Conservation (phyloP, 2,113 vertebrate species). For the Chaetodon trifascialis region DNA sequence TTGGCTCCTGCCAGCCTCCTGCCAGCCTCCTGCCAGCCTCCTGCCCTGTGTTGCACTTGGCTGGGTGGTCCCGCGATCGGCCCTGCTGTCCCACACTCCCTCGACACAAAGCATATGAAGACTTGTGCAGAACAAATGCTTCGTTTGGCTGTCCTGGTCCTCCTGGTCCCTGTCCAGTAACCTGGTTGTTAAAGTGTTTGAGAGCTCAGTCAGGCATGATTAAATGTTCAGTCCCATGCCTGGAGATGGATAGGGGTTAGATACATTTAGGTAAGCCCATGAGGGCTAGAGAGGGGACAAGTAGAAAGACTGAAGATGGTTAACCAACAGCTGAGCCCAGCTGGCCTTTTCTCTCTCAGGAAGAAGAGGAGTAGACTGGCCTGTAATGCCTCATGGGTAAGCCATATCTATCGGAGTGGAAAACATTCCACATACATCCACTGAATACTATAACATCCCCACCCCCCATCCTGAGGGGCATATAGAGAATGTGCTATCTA, state of each 20-base stretch:
- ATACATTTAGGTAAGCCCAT: conserved; percentile 42
- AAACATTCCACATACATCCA: conserved; percentile 59
- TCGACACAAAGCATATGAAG: conserved; percentile 63
- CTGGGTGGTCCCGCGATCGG: conserved; percentile 48
- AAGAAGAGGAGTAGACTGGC: conserved; percentile 57
- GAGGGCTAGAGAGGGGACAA: conserved; percentile 43
- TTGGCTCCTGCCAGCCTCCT: conserved; percentile 29
- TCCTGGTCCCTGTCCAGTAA: conserved; percentile 68
- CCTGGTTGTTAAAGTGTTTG: conserved; percentile 67
- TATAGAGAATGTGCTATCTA: conserved; percentile 35
- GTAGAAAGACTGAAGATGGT: conserved; percentile 60
- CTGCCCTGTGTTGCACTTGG: conserved; percentile 51
- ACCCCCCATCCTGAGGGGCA: conserved; percentile 56
- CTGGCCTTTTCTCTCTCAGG: conserved; percentile 56
- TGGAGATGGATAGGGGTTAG: conserved; percentile 14
- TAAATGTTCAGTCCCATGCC: conserved; percentile 43
- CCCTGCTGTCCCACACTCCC: conserved; percentile 43
- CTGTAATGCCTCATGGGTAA: conserved; percentile 49
- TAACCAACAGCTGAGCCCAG: conserved; percentile 78
- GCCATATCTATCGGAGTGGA: conserved; percentile 71
- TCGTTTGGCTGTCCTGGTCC: conserved; percentile 23
- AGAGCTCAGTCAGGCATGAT: conserved; percentile 54
- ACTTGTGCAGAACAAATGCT: conserved; percentile 47
- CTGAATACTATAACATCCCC: conserved; percentile 30
- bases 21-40: conserved; percentile 31